Percentiles rank a stretch among this genome's conserved stretches.
Conservation (phyloP, 23 tunicate genomes). For the Styela plicata region DNA sequence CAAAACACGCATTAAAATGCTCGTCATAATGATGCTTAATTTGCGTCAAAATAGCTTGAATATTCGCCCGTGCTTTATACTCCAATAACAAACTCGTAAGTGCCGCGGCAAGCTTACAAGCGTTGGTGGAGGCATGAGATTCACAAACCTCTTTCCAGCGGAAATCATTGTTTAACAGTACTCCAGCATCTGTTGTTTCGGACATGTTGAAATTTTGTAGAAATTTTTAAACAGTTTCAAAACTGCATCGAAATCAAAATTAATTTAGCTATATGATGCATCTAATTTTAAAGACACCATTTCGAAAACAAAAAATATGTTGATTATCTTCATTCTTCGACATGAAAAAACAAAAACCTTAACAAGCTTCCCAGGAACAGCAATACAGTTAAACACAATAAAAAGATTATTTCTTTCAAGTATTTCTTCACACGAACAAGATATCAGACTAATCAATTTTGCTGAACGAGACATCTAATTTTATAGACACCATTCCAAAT, state of each 20-base stretch:
- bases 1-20: conserved; percentile 31
- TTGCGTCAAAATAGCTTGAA: not conserved
- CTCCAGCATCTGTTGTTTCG: not conserved
- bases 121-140: conserved; percentile 54
- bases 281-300: not conserved
- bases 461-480: too few relatives aligned
- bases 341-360: too few relatives aligned
- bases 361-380: too few relatives aligned
- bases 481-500: too few relatives aligned
- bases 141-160: conserved; percentile 44
- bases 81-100: conserved; percentile 16
- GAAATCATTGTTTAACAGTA: conserved; percentile 23
- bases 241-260: not conserved
- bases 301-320: too few relatives aligned
- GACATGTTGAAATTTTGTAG: not conserved
- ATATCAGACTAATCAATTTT: too few relatives aligned
- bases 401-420: too few relatives aligned
- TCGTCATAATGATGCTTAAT: conserved; percentile 23
- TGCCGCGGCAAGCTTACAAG: conserved; percentile 46
- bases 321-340: too few relatives aligned
- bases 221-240: not conserved
- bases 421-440: too few relatives aligned
- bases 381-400: too few relatives aligned
- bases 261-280: not conserved
- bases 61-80: conserved; percentile 2